Evolutionary conservation across 2,888 invertebrate species (phyloP).

Genomic region (Salticus scenicus): DNA sequence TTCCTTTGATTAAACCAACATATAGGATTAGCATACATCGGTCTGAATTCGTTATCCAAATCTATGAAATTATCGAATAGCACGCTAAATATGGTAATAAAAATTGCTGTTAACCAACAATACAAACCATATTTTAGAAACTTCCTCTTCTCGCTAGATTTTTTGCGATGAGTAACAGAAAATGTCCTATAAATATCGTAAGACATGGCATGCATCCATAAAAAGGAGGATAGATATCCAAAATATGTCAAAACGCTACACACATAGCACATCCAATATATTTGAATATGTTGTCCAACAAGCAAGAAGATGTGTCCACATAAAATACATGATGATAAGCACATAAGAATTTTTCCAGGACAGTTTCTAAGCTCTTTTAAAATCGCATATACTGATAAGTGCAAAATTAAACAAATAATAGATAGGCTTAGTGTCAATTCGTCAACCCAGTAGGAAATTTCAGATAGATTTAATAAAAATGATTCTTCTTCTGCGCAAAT

Average conservation of each 20-base stretch:
- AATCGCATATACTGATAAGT: slow-evolving; percentile 57
- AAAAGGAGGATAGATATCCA: slow-evolving; percentile 78
- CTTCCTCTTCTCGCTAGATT: slow-evolving; percentile 8
- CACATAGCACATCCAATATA: slow-evolving; percentile 74
- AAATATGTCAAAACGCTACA: slow-evolving; percentile 78
- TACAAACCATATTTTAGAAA: slow-evolving; percentile 73
- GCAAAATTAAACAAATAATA: slow-evolving; percentile 60
- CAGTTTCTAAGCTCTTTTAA: slow-evolving; percentile 68
- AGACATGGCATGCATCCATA: slow-evolving; percentile 79
- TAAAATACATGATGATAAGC: slow-evolving; percentile 65
- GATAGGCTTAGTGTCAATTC: slow-evolving; percentile 65
- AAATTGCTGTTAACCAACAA: slow-evolving; percentile 73
- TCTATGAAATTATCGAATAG: slow-evolving; percentile 23
- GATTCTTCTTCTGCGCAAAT: slow-evolving; percentile 43
- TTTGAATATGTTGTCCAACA: slow-evolving; percentile 7
- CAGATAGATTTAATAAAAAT: slow-evolving; percentile 20
- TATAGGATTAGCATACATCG: slow-evolving; percentile 73
- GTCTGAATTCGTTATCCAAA: slow-evolving; percentile 68
- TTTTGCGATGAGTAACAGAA: slow-evolving; percentile 13
- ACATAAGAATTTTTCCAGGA: slow-evolving; percentile 71
- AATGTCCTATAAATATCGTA: slow-evolving; percentile 76
- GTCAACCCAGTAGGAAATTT: slow-evolving; percentile 59
- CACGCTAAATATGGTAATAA: slow-evolving; percentile 71
- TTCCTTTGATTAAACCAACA: slow-evolving; percentile 76
- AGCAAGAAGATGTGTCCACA: slow-evolving; percentile 67